A percentile compares a stretch with the other conserved stretches of the same genome.
Evolutionary conservation across 1,140 invertebrate species (phyloP).

Genomic region (Ctenoplectra terminalis): DNA sequence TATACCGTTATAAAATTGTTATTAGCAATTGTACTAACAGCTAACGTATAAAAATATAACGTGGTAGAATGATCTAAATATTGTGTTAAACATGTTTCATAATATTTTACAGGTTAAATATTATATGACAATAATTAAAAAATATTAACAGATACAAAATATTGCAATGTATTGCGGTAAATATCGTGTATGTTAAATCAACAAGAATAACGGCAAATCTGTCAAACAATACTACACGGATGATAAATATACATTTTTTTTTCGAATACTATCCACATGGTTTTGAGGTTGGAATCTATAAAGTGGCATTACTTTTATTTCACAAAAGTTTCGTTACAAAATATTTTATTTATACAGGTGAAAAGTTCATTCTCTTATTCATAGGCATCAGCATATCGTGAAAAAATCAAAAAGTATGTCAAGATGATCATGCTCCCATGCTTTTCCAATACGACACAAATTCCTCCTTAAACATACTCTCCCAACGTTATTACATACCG

Average conservation of each 20-base stretch:
- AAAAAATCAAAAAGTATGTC: slow-evolving; percentile 42
- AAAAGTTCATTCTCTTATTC: not conserved
- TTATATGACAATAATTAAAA: not conserved
- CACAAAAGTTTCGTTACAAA: not conserved
- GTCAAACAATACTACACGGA: not conserved
- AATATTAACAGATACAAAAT: not conserved
- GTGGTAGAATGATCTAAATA: not conserved
- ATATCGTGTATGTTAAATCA: not conserved
- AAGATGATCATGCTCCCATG: slow-evolving; percentile 39
- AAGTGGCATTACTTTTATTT: slow-evolving; percentile 20
- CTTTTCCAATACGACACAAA: not conserved
- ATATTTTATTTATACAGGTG: not conserved
- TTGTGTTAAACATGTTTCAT: not conserved
- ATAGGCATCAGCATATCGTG: not conserved
- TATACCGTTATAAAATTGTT: too few species aligned
- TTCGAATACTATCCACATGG: slow-evolving; percentile 19
- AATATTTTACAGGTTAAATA: slow-evolving; percentile 6
- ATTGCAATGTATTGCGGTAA: not conserved
- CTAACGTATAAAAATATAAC: not conserved
- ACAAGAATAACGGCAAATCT: not conserved
- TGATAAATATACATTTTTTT: not conserved
- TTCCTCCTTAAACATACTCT: not conserved
- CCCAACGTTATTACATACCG: slow-evolving; percentile 54
- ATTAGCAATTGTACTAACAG: too few species aligned
- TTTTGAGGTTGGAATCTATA: slow-evolving; percentile 60